A percentile compares a stretch with the other conserved stretches of the same genome.
These are phyloP conservation scores for Apus apus DNA, from an alignment of 2,113 vertebrate species.

Conservation along the genomic window DNA sequence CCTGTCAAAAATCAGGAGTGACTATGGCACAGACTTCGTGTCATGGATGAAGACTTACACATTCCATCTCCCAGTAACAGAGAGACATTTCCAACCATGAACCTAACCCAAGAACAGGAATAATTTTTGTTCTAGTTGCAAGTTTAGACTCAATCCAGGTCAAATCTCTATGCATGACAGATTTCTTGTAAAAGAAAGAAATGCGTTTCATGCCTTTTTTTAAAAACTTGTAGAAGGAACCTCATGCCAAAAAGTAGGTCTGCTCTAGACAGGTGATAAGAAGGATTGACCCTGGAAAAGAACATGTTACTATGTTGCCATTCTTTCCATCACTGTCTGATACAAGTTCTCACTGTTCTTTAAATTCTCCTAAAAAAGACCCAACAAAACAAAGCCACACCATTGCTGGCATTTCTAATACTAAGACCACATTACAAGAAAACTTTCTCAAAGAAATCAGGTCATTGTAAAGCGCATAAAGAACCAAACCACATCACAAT, in stretches of 20 bases:
- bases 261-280: slow-evolving; percentile 51
- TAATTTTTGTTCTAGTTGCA: not conserved
- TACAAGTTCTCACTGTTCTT: not conserved
- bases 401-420: not conserved
- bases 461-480: slow-evolving; percentile 40
- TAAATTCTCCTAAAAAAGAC: not conserved
- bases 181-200: slow-evolving; percentile 37
- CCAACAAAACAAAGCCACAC: not conserved
- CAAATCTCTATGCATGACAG: not conserved
- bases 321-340: slow-evolving; percentile 37
- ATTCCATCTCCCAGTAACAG: accelerated
- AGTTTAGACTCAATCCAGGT: not conserved
- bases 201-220: not conserved
- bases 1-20: not conserved
- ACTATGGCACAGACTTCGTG: not conserved
- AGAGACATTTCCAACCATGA: not conserved
- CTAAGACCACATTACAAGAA: not conserved
- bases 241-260: slow-evolving; percentile 32
- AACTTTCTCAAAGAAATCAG: slow-evolving; percentile 18
- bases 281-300: slow-evolving; percentile 30
- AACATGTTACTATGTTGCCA: not conserved
- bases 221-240: not conserved
- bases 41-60: not conserved
- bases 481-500: slow-evolving; percentile 22
- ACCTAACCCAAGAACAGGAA: not conserved